Evolutionary conservation across 1,140 invertebrate genomes (phyloP), one percentile per base, ranked within the genome.

Genomic region (Panulirus ornatus): DNA sequence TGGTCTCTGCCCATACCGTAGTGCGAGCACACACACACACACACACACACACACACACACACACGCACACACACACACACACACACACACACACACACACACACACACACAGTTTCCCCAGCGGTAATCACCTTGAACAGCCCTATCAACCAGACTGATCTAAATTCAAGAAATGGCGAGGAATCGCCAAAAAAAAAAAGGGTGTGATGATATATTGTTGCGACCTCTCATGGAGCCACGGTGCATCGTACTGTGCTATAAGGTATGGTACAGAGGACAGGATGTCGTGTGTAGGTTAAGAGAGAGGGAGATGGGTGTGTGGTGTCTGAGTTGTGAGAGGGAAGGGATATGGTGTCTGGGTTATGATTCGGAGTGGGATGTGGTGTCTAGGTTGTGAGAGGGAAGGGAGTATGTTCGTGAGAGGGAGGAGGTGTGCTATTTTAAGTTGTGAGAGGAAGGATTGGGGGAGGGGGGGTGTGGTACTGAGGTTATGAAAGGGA

Each of bases 61-160:
- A 22, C 70, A 73, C 70, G 27, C 70, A 73, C 70, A 73, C 70
- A 22, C 70, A 34, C 70, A 73, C 70, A 73, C 70, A 73, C 70
- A 73, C 70, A 73, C 70, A 73, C 70, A 73, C 70, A 73, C 70
- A 73, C 70, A 34, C 70, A 73, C 70, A 73, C 70, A 73, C 70
- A 73, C 70, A 73, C 70, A 73, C 70, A 73, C 70, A 73, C 70
- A 34, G 11, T 11, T 22, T 58, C 51, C 11, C 51, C 11, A 11
- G 22, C 22, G 22, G 11, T 58, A 58, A 11, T 58, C 51, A 11
- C 51, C 22, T 58, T 11, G 51, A 11, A 11, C 51, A 58, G 51
- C 51, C 11, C 22, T 58, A 22, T 22, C 11, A 58, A 22, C 11
- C 51, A 58, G 51, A 22, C 51, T 11, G 22, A 58, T 22, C 11